phyloP scores from a whole-genome alignment of 2,113 vertebrate species.

The Acanthochromis polyacanthus region DNA sequence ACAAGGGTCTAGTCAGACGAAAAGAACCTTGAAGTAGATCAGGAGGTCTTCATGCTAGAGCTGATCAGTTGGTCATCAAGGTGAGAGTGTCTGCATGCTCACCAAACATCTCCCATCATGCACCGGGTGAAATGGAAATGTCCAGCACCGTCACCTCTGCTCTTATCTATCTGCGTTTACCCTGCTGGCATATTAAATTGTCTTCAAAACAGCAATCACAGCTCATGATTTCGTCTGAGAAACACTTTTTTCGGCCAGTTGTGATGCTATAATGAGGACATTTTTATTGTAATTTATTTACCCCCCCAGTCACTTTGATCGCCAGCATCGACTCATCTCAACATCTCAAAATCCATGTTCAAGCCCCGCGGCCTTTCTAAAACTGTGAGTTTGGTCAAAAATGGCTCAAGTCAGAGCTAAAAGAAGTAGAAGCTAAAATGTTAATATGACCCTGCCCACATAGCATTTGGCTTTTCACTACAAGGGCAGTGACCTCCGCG shows the following conservation, averaged over 20 bases:
- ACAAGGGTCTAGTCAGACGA: no score
- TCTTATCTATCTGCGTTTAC: background rate
- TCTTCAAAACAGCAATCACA: slow-evolving; percentile 14
- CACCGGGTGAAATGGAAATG: slow-evolving; percentile 1
- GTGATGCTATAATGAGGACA: background rate
- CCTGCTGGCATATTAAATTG: background rate
- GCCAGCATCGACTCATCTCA: background rate
- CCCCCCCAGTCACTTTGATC: background rate
- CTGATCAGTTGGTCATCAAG: background rate
- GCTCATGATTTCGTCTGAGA: slow-evolving; percentile 8
- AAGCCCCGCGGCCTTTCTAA: background rate
- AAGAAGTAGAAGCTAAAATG: background rate
- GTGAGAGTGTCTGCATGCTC: background rate
- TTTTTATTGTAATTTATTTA: background rate
- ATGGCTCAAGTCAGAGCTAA: background rate
- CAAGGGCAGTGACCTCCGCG: slow-evolving; percentile 1
- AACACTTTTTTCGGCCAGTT: slow-evolving; percentile 2
- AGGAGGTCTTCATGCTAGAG: background rate
- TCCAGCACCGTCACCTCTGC: slow-evolving; percentile 4
- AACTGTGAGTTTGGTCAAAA: background rate
- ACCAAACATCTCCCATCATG: background rate
- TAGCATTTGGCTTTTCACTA: background rate
- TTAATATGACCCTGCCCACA: background rate
- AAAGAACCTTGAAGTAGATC: background rate
- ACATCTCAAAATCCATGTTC: background rate